These are phyloP conservation scores for Eulemur rubriventer DNA, from an alignment of 2,797 vertebrate genomes.

Conservation along the genomic window DNA sequence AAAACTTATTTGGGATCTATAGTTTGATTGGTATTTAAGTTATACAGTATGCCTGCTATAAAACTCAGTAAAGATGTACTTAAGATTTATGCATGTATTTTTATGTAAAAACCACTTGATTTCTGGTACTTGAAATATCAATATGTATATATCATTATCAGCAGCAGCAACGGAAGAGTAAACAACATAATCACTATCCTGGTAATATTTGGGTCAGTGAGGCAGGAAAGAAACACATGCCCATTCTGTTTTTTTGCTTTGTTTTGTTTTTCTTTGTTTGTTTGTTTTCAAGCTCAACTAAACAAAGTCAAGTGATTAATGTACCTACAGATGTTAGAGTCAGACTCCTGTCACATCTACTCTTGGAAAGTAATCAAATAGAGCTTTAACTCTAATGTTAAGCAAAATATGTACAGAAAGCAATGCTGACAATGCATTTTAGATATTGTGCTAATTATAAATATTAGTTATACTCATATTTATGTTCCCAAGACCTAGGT, in stretches of 20 bases:
- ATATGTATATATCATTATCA: neutral
- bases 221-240: neutral
- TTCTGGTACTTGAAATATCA: neutral
- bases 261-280: neutral
- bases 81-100: slow-evolving; percentile 38
- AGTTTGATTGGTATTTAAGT: neutral
- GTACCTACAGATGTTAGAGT: neutral
- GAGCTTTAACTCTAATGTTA: neutral
- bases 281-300: neutral
- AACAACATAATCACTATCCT: neutral
- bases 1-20: neutral
- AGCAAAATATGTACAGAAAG: neutral
- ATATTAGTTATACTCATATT: neutral
- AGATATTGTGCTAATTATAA: neutral
- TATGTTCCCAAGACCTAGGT: neutral
- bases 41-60: neutral
- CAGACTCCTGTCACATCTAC: neutral
- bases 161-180: neutral
- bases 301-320: neutral
- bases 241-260: neutral
- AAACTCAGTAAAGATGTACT: neutral
- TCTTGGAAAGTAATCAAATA: neutral
- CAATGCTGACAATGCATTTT: neutral
- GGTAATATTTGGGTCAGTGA: neutral
- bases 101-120: slow-evolving; percentile 8